Percentiles rank a stretch among this genome's conserved stretches.
phyloP scores from a whole-genome alignment of 2,888 invertebrate genomes.

The Trissolcus japonicus region DNA sequence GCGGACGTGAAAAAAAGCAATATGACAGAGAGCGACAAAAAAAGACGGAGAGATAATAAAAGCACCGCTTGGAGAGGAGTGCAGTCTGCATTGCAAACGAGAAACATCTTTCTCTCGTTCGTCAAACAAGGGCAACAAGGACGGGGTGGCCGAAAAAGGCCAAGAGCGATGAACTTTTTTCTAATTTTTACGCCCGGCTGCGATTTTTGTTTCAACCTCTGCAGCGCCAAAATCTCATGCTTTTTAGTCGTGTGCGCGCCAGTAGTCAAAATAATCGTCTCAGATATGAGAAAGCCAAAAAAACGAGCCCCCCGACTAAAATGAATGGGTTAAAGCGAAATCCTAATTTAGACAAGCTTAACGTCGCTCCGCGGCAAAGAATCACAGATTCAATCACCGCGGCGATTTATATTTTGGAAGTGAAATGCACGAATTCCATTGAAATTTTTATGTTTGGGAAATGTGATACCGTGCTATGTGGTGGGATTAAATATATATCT shows the following conservation, averaged over 20 bases:
- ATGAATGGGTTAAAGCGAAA: slow-evolving; percentile 25
- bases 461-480: background rate
- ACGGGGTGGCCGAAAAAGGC: slow-evolving; percentile 21
- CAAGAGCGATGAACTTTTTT: slow-evolving; percentile 42
- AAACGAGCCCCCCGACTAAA: background rate
- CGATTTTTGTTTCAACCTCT: slow-evolving; percentile 26
- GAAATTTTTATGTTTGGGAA: background rate
- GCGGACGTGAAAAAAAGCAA: slow-evolving; percentile 28
- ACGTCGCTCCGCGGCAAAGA: background rate
- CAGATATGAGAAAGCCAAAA: background rate
- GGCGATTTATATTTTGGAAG: background rate
- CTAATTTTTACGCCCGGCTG: slow-evolving; percentile 29
- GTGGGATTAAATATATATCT: too few species aligned
- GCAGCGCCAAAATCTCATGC: slow-evolving; percentile 11
- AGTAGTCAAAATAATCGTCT: slow-evolving; percentile 44
- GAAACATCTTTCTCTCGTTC: slow-evolving; percentile 53
- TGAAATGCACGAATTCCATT: background rate
- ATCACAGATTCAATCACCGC: background rate
- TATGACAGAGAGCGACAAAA: background rate
- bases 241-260: slow-evolving; percentile 22
- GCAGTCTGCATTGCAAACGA: slow-evolving; percentile 57
- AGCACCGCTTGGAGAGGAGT: slow-evolving; percentile 34
- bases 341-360: slow-evolving; percentile 32
- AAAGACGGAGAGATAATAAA: slow-evolving; percentile 23
- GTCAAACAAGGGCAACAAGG: slow-evolving; percentile 44